Conservation (phyloP, 2,888 invertebrate species). For the Augiades crinisus region DNA sequence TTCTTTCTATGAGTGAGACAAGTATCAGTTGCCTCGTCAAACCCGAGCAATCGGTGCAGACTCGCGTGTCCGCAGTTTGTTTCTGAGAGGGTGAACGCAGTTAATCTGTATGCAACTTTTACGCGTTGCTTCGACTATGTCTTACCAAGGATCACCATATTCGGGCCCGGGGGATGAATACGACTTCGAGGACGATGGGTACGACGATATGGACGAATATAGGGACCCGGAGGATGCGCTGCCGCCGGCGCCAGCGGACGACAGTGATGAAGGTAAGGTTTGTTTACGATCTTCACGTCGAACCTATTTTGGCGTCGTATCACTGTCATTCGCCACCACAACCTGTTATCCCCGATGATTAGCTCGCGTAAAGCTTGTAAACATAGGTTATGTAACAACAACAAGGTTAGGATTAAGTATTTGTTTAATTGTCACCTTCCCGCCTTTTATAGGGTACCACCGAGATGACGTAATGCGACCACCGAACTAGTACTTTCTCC, state of each 20-base stretch:
- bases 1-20: constrained; percentile 69
- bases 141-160: constrained; percentile 85
- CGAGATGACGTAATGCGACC: constrained; percentile 63
- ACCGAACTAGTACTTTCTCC: constrained; percentile 61
- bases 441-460: constrained; percentile 56
- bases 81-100: constrained; percentile 65
- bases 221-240: constrained; percentile 82
- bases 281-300: constrained; percentile 62
- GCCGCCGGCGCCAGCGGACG: constrained; percentile 81
- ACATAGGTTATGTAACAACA: constrained; percentile 54
- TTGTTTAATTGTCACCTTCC: constrained; percentile 47
- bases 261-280: constrained; percentile 80
- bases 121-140: constrained; percentile 82
- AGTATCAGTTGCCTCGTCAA: constrained; percentile 51
- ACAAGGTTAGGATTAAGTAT: constrained; percentile 46
- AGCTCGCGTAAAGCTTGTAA: constrained; percentile 42
- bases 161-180: constrained; percentile 86
- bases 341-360: constrained; percentile 36
- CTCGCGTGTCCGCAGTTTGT: constrained; percentile 55
- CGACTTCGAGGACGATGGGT: constrained; percentile 87
- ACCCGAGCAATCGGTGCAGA: constrained; percentile 45
- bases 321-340: constrained; percentile 40
- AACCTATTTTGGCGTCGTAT: constrained; percentile 54
- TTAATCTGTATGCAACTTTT: constrained; percentile 80
- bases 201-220: constrained; percentile 86